These are phyloP conservation scores for Melieria picta DNA, from an alignment of 2,888 invertebrate genomes.

Conservation along the genomic window DNA sequence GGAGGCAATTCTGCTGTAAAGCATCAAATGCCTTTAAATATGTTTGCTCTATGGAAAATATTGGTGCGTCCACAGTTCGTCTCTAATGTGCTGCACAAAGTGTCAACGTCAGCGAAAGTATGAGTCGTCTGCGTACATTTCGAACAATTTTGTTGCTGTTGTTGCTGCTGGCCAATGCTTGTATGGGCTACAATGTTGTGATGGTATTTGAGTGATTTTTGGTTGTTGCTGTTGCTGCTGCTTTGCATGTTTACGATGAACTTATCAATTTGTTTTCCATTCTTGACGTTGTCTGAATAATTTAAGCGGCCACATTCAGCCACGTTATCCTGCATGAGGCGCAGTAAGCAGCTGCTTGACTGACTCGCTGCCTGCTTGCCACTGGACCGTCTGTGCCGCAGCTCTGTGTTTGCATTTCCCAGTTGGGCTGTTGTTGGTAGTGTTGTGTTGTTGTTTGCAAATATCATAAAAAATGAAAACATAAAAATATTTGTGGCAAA, in stretches of 20 bases:
- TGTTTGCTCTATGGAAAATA: conserved; percentile 9
- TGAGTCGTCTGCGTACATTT: conserved; percentile 1
- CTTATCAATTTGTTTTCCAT: conserved; percentile 61
- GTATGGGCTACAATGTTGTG: no score
- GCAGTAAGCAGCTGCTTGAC: conserved; percentile 27
- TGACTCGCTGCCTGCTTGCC: background rate
- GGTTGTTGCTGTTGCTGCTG: conserved; percentile 37
- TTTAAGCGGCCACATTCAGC: conserved; percentile 46
- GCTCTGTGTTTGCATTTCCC: conserved; percentile 40
- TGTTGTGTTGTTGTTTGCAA: conserved; percentile 51
- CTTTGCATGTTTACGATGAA: conserved; percentile 63
- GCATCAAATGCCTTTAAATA: no score
- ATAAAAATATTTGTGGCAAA: no score
- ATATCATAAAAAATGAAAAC: conserved; percentile 57
- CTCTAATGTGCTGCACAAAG: background rate
- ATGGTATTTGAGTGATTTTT: no score
- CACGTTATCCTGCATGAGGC: conserved; percentile 18
- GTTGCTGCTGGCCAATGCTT: background rate
- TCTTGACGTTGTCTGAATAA: conserved; percentile 60
- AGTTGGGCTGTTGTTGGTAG: no score
- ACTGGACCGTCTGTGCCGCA: conserved; percentile 45
- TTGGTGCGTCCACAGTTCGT: background rate
- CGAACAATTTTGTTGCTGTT: background rate
- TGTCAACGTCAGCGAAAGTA: conserved; percentile 33
- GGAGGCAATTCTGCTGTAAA: no score